Percentiles rank a stretch among this genome's conserved stretches.
These are phyloP conservation scores for Charadrius vociferus DNA, from an alignment of 2,113 vertebrate species.

Conservation along the genomic window DNA sequence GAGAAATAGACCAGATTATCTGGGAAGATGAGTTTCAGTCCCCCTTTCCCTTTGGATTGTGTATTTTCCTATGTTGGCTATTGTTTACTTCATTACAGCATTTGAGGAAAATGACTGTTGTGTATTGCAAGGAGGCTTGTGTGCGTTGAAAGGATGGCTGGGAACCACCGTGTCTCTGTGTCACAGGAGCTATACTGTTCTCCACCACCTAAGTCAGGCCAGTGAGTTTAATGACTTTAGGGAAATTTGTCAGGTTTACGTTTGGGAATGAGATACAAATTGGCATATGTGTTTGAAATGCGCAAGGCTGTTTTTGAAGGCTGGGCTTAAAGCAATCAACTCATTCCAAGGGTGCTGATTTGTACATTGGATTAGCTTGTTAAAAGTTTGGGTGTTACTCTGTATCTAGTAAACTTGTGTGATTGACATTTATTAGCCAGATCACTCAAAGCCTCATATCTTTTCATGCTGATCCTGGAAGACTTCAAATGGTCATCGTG, in stretches of 20 bases:
- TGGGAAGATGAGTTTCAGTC: background rate
- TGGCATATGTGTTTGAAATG: background rate
- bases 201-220: background rate
- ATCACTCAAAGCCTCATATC: background rate
- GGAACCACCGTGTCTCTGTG: background rate
- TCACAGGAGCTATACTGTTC: background rate
- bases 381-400: conserved; percentile 27
- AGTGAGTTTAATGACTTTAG: background rate
- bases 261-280: background rate
- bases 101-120: background rate
- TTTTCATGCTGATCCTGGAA: conserved; percentile 9
- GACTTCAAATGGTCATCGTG: conserved; percentile 2
- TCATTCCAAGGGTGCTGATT: background rate
- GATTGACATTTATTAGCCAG: conserved; percentile 3
- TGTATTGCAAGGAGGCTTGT: background rate
- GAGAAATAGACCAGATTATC: background rate
- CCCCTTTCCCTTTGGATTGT: background rate
- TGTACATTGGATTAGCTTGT: background rate
- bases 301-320: background rate
- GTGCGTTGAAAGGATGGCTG: background rate
- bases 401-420: background rate
- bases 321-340: background rate
- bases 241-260: background rate
- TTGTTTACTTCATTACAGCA: background rate
- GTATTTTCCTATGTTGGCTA: background rate